Conservation (phyloP, 1,140 invertebrate genomes). For the Ips typographus region DNA sequence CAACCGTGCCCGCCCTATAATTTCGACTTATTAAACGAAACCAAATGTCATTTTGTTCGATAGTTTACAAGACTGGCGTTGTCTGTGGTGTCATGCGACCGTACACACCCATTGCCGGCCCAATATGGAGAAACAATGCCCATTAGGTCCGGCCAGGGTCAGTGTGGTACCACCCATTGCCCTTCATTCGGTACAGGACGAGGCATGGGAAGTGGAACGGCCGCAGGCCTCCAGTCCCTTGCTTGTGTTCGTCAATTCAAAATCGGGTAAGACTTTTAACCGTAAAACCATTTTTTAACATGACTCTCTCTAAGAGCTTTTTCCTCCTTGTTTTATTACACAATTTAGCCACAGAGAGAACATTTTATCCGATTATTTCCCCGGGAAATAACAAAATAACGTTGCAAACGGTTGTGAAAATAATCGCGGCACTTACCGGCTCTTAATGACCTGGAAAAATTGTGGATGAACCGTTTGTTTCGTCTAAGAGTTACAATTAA, state of each 20-base stretch:
- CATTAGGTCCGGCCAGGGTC: conserved; percentile 81
- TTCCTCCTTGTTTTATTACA: no score
- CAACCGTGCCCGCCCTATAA: neutral
- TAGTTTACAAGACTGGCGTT: conserved; percentile 91
- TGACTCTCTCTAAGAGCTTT: no score
- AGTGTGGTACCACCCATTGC: conserved; percentile 92
- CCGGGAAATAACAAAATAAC: no score
- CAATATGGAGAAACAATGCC: conserved; percentile 71
- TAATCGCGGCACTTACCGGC: no score
- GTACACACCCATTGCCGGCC: conserved; percentile 88
- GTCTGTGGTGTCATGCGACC: conserved; percentile 92
- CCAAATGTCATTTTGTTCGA: no score
- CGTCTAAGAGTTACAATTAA: no score
- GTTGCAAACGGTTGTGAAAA: no score
- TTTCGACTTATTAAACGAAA: neutral
- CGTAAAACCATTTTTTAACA: neutral
- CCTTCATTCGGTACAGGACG: conserved; percentile 86
- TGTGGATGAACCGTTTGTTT: no score
- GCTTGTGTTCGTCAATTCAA: conserved; percentile 95
- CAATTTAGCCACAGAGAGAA: no score
- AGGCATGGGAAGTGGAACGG: conserved; percentile 86
- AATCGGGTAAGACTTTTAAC: conserved; percentile 63
- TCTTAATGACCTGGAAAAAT: no score
- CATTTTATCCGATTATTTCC: no score
- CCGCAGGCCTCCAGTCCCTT: conserved; percentile 75